Conservation (phyloP, 2,113 vertebrate genomes). For the Mastomys natalensis region DNA sequence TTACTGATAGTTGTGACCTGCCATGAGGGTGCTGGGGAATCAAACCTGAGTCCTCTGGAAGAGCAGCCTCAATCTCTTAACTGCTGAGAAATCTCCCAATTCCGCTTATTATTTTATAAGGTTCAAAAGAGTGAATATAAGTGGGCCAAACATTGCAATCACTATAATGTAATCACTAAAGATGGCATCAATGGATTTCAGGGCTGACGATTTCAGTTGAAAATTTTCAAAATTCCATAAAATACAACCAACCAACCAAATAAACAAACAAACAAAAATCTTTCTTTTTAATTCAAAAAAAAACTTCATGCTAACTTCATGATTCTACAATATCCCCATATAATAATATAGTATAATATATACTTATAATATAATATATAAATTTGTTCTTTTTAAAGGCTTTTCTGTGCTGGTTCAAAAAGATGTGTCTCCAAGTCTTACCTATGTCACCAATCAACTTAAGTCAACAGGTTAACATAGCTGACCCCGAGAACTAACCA, state of each 20-base stretch:
- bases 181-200: background rate
- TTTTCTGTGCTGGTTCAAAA: background rate
- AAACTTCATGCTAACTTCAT: background rate
- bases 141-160: background rate
- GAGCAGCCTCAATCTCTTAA: background rate
- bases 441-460: background rate
- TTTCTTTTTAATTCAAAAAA: background rate
- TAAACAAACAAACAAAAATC: background rate
- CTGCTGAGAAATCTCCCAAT: background rate
- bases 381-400: background rate
- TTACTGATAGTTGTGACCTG: background rate
- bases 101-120: background rate
- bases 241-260: background rate
- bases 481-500: background rate
- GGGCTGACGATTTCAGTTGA: background rate
- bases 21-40: background rate
- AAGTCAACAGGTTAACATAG: background rate
- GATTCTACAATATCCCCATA: background rate
- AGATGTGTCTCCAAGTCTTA: background rate
- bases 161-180: accelerated
- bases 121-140: background rate
- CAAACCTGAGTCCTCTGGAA: background rate
- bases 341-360: background rate
- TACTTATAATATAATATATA: too few relatives aligned
- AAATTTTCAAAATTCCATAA: background rate